These are phyloP conservation scores for Hylomyscus alleni DNA, from an alignment of 2,797 vertebrate species.

Conservation along the genomic window DNA sequence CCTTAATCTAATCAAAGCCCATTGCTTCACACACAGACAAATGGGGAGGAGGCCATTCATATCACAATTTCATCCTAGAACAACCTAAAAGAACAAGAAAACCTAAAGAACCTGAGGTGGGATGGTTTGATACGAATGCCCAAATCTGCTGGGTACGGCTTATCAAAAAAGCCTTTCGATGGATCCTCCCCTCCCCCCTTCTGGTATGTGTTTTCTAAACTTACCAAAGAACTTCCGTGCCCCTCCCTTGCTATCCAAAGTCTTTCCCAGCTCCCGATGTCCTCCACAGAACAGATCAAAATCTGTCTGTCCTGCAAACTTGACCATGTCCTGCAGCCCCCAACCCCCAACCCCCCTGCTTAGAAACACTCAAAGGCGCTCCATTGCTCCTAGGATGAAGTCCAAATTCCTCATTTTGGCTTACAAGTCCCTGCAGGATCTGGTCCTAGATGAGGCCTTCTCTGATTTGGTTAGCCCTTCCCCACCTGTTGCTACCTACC, in stretches of 20 bases:
- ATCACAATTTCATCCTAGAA: neutral
- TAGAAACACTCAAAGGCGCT: neutral
- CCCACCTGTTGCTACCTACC: neutral
- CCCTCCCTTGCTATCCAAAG: neutral
- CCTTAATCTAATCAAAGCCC: neutral
- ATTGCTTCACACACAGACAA: neutral
- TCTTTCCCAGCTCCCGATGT: neutral
- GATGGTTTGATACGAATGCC: neutral
- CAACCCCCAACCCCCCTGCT: neutral
- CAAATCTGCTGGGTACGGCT: neutral
- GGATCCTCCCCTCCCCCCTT: neutral
- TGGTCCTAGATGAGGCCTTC: neutral
- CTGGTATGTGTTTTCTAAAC: conserved; percentile 20
- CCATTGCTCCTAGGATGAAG: conserved; percentile 71
- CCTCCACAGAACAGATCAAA: neutral
- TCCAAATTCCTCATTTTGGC: conserved; percentile 76
- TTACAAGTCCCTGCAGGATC: conserved; percentile 16
- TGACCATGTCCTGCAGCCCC: neutral
- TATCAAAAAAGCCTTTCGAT: neutral
- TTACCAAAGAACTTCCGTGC: neutral
- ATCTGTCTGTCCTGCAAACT: neutral
- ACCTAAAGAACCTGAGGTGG: neutral
- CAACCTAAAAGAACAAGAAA: neutral
- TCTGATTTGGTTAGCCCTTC: neutral
- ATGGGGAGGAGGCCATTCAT: neutral